A percentile compares a stretch with the other conserved stretches of the same genome.
Evolutionary conservation across 2,888 invertebrate species (phyloP).

Genomic region (Liodrosophila aerea): DNA sequence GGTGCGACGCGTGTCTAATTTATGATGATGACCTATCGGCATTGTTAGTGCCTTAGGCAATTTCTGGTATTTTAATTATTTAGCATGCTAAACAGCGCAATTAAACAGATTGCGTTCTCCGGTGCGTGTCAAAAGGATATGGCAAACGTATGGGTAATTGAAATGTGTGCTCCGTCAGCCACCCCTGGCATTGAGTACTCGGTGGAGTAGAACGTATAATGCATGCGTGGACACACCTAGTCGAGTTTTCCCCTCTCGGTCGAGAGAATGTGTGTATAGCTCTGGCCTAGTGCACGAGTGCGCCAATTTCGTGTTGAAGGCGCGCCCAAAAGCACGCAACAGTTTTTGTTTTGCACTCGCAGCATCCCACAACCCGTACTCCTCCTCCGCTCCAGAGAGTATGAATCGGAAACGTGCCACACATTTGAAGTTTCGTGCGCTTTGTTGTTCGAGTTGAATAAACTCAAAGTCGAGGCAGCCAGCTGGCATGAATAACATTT

Average conservation of each 20-base stretch:
- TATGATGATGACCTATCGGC: constrained; percentile 65
- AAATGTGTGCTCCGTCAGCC: constrained; percentile 28
- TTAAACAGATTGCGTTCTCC: constrained; percentile 66
- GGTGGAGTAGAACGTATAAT: constrained; percentile 29
- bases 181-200: constrained; percentile 19
- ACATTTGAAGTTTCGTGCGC: constrained; percentile 29
- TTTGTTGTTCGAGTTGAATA: constrained; percentile 63
- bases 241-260: neutral
- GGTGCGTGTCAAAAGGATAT: constrained; percentile 60
- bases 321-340: constrained; percentile 71
- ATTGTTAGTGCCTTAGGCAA: constrained; percentile 21
- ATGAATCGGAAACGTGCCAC: constrained; percentile 47
- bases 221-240: constrained; percentile 58
- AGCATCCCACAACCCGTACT: constrained; percentile 48
- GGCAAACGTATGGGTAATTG: constrained; percentile 39
- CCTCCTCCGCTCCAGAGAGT: neutral
- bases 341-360: constrained; percentile 53
- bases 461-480: constrained; percentile 41
- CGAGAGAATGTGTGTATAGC: neutral
- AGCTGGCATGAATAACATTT: constrained; percentile 40
- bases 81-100: constrained; percentile 69
- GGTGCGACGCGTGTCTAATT: constrained; percentile 66
- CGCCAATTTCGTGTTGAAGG: constrained; percentile 54
- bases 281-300: constrained; percentile 71
- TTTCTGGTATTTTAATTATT: constrained; percentile 67